Evolutionary conservation across 2,113 vertebrate genomes (phyloP), one percentile per base, ranked within the genome.

Genomic region (Erythrolamprus reginae): DNA sequence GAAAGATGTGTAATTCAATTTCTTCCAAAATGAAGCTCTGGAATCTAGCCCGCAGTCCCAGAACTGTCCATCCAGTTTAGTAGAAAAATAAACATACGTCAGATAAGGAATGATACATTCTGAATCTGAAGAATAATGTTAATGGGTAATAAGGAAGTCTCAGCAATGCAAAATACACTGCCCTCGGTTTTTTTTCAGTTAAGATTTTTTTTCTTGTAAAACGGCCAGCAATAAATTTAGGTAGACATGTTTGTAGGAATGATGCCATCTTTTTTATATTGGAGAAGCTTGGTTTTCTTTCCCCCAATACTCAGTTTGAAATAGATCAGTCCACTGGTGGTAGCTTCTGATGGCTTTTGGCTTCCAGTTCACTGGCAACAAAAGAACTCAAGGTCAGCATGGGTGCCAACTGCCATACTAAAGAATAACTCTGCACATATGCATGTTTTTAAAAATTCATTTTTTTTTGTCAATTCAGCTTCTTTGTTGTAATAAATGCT

Each of bases 401-500:
- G 6, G 55, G 28, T 88, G n/a, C 50, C 53, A 88, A 47, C 17
- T 61, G 83, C 86, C n/a, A 42, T 47, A n/a, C 45, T 61, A 28
- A 58, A 50, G 86, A 58, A 58, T 23, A 61, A 77, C 58, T 55
- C 19, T 77, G 33, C n/a, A 53, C n/a, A 51, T n/a, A 26, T n/a
- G 24, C 24, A 23, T 19, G 26, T 12, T n/a, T n/a, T 52, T 21
- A 90, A 38, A 53, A 83, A 8, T 38, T 5, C 50, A 47, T 55
- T 45, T 83, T 33, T 83, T 33, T 53, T 23, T 90, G 89, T 86
- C 47, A 87, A 38, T 61, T 86, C 50, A 82, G 89, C 61, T 90
- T 86, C 58, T 90, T 86, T 38, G 42, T n/a, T 90, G 33, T 90
- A 86, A 90, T 90, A 86, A 86, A 90, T 90, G 48, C 48, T 70